Base-by-base conservation (phyloP, 2,113 vertebrate genomes). In the Rhabdornis inornatus region DNA sequence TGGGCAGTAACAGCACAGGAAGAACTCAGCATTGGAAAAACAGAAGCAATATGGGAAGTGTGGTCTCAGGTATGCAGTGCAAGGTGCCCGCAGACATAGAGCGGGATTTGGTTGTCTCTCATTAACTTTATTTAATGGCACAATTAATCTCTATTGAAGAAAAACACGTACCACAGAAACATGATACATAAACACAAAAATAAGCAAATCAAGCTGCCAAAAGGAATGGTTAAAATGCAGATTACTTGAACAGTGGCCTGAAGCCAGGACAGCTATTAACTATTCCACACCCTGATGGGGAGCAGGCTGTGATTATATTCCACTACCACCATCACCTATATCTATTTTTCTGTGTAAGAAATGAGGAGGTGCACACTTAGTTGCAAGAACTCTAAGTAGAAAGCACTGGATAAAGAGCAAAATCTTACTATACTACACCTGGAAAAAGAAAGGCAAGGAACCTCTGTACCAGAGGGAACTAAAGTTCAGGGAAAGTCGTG, bases 1-100 rank as follows among this genome's bases (percentile, higher is more conserved):
- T 6, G 0, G 44, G 35, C 76, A 94, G 2, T 12, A 75, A 25
- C 30, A 72, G 57, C 68, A 56, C 27, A 3, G 5, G 53, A 60
- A 66, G 28, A 65, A 56, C 14, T 15, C 40, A 10, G 44, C 27
- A 52, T 63, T 30, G 44, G 35, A 40, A 33, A 42, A 83, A 15
- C 7, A 66, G 70, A 45, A 71, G 33, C 0, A 8, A 42, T 21
- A 23, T 4, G 23, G 61, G 14, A 5, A 78, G 27, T 0, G 1
- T 5, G 10, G 63, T 35, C 57, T 83, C 44, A 50, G 53, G 49
- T 39, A 23, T 16, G 52, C 35, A 65, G 11, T 3, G 74, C 60
- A 24, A 72, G 20, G 22, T 59, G 12, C 30, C 35, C 19, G 20
- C 66, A 85, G 56, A 45, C 33, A 42, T 13, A 37, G 7, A 66